These are phyloP conservation scores for Morpho achilles DNA, from an alignment of 2,888 invertebrate genomes.

Conservation along the genomic window DNA sequence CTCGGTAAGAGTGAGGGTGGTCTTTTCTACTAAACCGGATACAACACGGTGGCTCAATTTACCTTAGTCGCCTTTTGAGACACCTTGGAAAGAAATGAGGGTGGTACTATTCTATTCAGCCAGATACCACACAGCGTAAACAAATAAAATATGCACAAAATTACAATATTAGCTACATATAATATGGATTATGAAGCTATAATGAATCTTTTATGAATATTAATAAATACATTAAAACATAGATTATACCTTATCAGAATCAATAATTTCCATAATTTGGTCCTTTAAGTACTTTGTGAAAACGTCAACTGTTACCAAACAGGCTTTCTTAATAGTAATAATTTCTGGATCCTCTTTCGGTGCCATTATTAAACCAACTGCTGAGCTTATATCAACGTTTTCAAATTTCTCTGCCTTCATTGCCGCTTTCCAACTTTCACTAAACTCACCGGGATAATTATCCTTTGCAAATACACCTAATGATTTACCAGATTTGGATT, in stretches of 20 bases:
- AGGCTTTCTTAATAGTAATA: constrained; percentile 93
- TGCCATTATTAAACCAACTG: constrained; percentile 92
- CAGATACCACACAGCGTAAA: no score
- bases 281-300: constrained; percentile 98
- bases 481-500: constrained; percentile 92
- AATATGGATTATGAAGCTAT: no score
- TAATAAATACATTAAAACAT: no score
- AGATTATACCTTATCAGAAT: constrained; percentile 91
- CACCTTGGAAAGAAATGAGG: no score
- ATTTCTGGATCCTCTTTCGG: constrained; percentile 97
- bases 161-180: no score
- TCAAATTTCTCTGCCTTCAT: constrained; percentile 89
- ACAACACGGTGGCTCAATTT: no score
- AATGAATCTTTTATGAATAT: no score
- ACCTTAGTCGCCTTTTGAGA: no score
- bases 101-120: no score
- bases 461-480: constrained; percentile 96
- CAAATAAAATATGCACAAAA: no score
- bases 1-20: no score
- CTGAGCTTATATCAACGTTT: constrained; percentile 90
- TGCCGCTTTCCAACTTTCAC: constrained; percentile 92
- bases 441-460: constrained; percentile 95
- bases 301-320: constrained; percentile 94
- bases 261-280: constrained; percentile 99
- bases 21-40: no score